Percentiles rank a stretch among this genome's conserved stretches.
phyloP scores from a whole-genome alignment of 2,797 vertebrate genomes.

The Gallinago solitaria region DNA sequence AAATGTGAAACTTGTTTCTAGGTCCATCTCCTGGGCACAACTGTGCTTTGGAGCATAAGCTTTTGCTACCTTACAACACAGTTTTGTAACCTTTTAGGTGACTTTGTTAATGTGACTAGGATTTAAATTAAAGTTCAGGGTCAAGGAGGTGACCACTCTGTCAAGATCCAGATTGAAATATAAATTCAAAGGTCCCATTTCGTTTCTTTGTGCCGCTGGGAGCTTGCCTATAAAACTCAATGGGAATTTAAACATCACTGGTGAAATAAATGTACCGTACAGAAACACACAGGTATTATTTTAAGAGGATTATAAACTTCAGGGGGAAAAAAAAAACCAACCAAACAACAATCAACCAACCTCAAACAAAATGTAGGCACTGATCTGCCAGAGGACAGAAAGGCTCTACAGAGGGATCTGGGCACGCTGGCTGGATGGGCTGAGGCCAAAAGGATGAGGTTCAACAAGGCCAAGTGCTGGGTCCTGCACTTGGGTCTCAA shows the following conservation, averaged over 20 bases:
- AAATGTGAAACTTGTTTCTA: background rate
- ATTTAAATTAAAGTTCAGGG: background rate
- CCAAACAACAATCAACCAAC: background rate
- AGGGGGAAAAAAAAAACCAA: too few species aligned
- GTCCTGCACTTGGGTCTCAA: background rate
- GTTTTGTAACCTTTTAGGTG: background rate
- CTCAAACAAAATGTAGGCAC: background rate
- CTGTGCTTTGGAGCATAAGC: background rate
- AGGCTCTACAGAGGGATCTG: background rate
- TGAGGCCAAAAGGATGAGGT: too few species aligned
- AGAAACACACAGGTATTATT: background rate
- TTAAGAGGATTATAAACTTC: background rate
- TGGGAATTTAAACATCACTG: background rate
- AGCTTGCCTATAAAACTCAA: background rate
- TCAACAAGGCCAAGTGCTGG: background rate
- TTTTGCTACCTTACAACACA: background rate
- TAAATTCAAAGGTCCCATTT: background rate
- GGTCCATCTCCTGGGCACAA: background rate
- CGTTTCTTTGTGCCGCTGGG: background rate
- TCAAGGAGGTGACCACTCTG: background rate
- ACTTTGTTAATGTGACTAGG: background rate
- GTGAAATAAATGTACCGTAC: background rate
- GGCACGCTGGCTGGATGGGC: background rate
- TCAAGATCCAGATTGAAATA: background rate
- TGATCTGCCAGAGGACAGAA: background rate